These are phyloP conservation scores for Plectropomus leopardus DNA, from an alignment of 2,113 vertebrate genomes.

Conservation along the genomic window DNA sequence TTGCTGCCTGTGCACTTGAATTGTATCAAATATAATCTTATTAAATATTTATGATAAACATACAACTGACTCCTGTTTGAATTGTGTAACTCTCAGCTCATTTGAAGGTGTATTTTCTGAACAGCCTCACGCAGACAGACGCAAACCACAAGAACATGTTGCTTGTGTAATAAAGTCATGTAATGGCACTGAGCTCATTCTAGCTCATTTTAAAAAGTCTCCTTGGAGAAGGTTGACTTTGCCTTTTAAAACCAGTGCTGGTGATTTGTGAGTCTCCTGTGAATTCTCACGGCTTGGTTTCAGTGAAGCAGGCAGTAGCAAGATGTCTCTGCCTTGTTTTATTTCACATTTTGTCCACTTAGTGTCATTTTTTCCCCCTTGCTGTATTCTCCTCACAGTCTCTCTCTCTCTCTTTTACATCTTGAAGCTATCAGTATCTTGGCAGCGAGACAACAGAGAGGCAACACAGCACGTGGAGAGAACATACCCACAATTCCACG, in stretches of 20 bases:
- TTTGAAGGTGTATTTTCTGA: constrained; percentile 22
- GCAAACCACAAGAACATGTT: constrained; percentile 55
- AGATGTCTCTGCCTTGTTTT: constrained; percentile 62
- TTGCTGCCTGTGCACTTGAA: no score
- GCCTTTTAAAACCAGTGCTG: constrained; percentile 61
- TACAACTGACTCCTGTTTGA: background rate
- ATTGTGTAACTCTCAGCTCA: constrained; percentile 9
- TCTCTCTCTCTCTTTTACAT: constrained; percentile 58
- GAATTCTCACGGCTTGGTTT: constrained; percentile 62
- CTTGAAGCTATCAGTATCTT: constrained; percentile 77
- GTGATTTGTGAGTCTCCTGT: constrained; percentile 70
- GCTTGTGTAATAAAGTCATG: constrained; percentile 64
- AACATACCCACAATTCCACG: constrained; percentile 67
- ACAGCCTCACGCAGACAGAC: constrained; percentile 24
- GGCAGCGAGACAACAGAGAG: constrained; percentile 65
- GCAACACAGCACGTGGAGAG: constrained; percentile 67
- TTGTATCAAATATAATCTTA: background rate
- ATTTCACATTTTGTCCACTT: constrained; percentile 69
- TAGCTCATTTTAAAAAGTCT: constrained; percentile 66
- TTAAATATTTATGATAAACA: background rate
- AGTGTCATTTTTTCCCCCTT: constrained; percentile 30
- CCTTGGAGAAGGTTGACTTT: constrained; percentile 69
- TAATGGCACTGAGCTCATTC: constrained; percentile 70
- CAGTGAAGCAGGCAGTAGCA: constrained; percentile 73
- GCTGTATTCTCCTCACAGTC: constrained; percentile 28